Conservation (phyloP, 2,797 vertebrate genomes). For the Tiaroga cobitis region DNA sequence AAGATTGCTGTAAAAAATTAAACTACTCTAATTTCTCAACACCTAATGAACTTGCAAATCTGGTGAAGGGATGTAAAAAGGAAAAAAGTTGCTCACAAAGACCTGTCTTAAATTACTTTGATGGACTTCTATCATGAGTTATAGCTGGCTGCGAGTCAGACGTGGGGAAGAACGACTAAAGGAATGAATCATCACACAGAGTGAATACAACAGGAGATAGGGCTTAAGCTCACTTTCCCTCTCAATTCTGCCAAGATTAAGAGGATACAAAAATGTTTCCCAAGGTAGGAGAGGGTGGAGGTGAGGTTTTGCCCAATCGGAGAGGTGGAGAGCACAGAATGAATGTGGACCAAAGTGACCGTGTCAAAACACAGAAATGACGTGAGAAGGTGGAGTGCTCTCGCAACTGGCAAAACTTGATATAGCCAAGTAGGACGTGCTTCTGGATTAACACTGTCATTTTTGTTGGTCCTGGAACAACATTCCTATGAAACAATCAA, state of each 20-base stretch:
- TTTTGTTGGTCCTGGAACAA: not conserved
- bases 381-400: conserved; percentile 62
- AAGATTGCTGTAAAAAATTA: not conserved
- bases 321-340: conserved; percentile 78
- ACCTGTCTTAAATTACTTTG: not conserved
- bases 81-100: not conserved
- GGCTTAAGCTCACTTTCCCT: conserved; percentile 16
- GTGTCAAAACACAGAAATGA: conserved; percentile 58
- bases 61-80: not conserved
- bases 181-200: conserved; percentile 24
- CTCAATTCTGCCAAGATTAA: not conserved
- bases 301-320: conserved; percentile 50
- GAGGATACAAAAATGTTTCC: not conserved
- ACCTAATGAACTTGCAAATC: not conserved
- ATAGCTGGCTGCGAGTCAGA: conserved; percentile 8
- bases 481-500: not conserved
- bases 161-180: not conserved
- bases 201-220: not conserved
- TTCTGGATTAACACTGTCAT: not conserved
- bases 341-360: conserved; percentile 65
- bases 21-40: not conserved
- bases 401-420: conserved; percentile 61
- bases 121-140: not conserved
- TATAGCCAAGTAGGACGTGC: not conserved
- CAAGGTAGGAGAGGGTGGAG: not conserved